phyloP scores from a whole-genome alignment of 2,888 invertebrate species.

The Zaprionus obscuricornis region DNA sequence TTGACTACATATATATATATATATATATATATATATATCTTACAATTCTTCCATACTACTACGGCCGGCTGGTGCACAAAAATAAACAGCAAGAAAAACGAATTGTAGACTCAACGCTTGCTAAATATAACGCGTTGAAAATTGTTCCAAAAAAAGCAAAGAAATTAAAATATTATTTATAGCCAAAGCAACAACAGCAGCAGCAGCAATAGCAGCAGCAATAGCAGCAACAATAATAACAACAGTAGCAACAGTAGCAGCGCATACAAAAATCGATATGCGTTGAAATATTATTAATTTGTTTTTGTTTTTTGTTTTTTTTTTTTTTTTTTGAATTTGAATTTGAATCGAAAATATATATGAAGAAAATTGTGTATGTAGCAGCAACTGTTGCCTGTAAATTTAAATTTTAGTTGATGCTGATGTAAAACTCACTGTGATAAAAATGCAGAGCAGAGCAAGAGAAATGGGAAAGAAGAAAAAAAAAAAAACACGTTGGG shows the following conservation, averaged over 20 bases:
- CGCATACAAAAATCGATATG: conserved; percentile 53
- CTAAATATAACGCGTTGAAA: conserved; percentile 66
- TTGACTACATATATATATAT: too few relatives aligned
- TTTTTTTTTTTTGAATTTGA: conserved; percentile 40
- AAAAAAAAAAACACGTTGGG: conserved; percentile 31
- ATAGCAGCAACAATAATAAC: not conserved
- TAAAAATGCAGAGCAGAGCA: conserved; percentile 22
- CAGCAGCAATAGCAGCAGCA: conserved; percentile 20
- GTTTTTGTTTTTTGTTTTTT: conserved; percentile 42
- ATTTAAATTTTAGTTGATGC: conserved; percentile 30
- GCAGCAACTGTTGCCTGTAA: conserved; percentile 24
- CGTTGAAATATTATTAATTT: conserved; percentile 50
- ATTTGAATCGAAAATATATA: conserved; percentile 8
- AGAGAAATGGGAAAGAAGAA: not conserved
- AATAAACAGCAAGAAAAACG: conserved; percentile 66
- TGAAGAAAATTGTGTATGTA: too few relatives aligned
- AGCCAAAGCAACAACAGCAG: conserved; percentile 49
- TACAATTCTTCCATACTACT: not conserved
- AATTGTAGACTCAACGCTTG: conserved; percentile 67
- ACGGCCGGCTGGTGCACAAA: conserved; percentile 45
- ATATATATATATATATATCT: not conserved
- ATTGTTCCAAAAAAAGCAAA: conserved; percentile 70
- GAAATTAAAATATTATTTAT: conserved; percentile 73
- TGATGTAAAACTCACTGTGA: conserved; percentile 53
- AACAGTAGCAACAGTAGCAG: conserved; percentile 17